Percentiles rank a stretch among this genome's conserved stretches.
phyloP scores from a whole-genome alignment of 2,797 vertebrate genomes.

The Tiaroga cobitis region DNA sequence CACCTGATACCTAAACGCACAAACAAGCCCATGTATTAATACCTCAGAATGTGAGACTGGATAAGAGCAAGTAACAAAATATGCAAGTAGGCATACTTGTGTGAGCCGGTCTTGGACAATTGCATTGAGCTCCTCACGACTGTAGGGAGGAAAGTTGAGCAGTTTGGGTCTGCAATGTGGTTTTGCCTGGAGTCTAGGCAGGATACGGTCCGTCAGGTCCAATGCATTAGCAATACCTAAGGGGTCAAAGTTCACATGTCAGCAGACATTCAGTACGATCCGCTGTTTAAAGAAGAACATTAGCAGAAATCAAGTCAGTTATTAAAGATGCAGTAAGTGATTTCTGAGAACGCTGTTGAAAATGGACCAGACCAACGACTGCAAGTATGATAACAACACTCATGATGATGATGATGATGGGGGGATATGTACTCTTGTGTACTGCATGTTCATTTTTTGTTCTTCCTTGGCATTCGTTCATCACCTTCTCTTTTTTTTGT shows the following conservation, averaged over 20 bases:
- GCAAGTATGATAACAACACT: too few relatives aligned
- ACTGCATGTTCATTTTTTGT: too few relatives aligned
- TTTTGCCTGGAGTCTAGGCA: constrained; percentile 83
- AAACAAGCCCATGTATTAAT: background rate
- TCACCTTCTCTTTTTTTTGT: too few relatives aligned
- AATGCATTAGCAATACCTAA: constrained; percentile 94
- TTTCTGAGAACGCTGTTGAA: background rate
- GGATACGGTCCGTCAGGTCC: constrained; percentile 91
- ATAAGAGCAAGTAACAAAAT: background rate
- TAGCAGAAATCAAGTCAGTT: background rate
- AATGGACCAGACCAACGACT: too few relatives aligned
- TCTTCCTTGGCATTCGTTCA: too few relatives aligned
- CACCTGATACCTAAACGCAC: constrained; percentile 76
- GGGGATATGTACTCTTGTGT: too few relatives aligned
- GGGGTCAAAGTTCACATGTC: background rate
- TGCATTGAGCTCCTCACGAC: constrained; percentile 82
- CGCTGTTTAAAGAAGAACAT: background rate
- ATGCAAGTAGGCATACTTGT: constrained; percentile 72
- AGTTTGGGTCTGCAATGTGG: constrained; percentile 82
- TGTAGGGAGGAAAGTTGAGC: constrained; percentile 90
- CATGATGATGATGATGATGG: too few relatives aligned
- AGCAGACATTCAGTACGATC: background rate
- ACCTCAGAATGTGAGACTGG: background rate
- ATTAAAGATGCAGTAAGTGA: background rate
- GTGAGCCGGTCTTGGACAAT: constrained; percentile 89